Conservation (phyloP, 2,113 vertebrate genomes). For the Sebastes schlegelii region DNA sequence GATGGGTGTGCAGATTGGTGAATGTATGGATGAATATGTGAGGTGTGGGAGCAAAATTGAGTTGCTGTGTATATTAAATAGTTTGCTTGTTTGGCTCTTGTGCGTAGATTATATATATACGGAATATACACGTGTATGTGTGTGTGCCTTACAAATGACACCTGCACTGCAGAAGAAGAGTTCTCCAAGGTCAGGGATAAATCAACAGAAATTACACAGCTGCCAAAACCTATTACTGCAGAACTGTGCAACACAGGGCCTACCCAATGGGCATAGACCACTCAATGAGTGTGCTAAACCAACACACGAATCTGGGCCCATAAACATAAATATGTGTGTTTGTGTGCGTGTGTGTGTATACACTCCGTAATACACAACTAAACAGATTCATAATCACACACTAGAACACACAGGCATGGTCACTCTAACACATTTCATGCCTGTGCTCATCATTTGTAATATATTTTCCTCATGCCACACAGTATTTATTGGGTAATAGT, state of each 20-base stretch:
- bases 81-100: neutral
- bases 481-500: conserved; percentile 20
- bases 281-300: conserved; percentile 43
- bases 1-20: neutral
- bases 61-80: neutral
- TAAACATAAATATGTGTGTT: neutral
- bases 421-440: neutral
- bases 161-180: conserved; percentile 63
- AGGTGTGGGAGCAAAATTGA: conserved; percentile 9
- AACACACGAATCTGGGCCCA: conserved; percentile 39
- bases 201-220: conserved; percentile 84
- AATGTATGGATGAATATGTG: conserved; percentile 2
- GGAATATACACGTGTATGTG: neutral
- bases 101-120: conserved; percentile 1
- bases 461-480: neutral
- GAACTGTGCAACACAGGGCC: conserved; percentile 62
- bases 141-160: conserved; percentile 49
- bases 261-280: conserved; percentile 55
- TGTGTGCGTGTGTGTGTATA: neutral
- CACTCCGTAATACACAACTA: neutral
- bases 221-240: conserved; percentile 82
- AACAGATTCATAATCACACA: conserved; percentile 8
- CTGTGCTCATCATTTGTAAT: neutral
- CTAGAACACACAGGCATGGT: neutral
- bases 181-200: conserved; percentile 80